These are phyloP conservation scores for Drosophila albomicans DNA, from an alignment of 1,140 invertebrate species.

Conservation along the genomic window DNA sequence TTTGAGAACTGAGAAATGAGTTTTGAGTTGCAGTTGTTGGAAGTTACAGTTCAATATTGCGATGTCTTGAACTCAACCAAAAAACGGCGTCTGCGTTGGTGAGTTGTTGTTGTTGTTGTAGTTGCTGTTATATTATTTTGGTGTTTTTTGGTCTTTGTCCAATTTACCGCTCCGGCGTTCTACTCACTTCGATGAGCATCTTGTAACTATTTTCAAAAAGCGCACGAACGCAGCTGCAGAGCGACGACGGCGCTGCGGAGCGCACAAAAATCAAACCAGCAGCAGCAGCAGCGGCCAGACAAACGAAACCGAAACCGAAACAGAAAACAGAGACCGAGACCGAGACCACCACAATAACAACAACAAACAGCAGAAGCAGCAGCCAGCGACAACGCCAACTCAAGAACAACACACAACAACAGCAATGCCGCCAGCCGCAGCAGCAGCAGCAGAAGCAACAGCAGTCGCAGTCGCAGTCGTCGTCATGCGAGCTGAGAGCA, in stretches of 20 bases:
- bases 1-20: slow-evolving; percentile 37
- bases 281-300: slow-evolving; percentile 48
- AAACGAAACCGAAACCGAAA: slow-evolving; percentile 65
- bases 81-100: slow-evolving; percentile 41
- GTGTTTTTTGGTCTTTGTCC: slow-evolving; percentile 42
- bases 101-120: no score
- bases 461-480: slow-evolving; percentile 24
- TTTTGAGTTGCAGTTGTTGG: slow-evolving; percentile 32
- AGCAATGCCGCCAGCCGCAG: slow-evolving; percentile 20
- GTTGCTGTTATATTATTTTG: slow-evolving; percentile 16
- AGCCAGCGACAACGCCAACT: slow-evolving; percentile 30
- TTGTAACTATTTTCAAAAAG: slow-evolving; percentile 85
- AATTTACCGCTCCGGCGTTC: slow-evolving; percentile 82
- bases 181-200: slow-evolving; percentile 84
- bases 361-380: slow-evolving; percentile 30
- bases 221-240: slow-evolving; percentile 84
- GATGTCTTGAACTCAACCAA: slow-evolving; percentile 42
- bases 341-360: slow-evolving; percentile 53
- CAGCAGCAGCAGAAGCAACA: slow-evolving; percentile 36
- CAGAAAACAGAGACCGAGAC: slow-evolving; percentile 47
- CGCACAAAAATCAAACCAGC: slow-evolving; percentile 65
- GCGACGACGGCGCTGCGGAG: slow-evolving; percentile 69
- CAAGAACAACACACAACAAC: slow-evolving; percentile 53
- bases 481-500: slow-evolving; percentile 9
- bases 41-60: slow-evolving; percentile 53